A percentile compares a stretch with the other conserved stretches of the same genome.
Conservation (phyloP, 1,140 invertebrate species). For the Lordiphosa clarofinis region DNA sequence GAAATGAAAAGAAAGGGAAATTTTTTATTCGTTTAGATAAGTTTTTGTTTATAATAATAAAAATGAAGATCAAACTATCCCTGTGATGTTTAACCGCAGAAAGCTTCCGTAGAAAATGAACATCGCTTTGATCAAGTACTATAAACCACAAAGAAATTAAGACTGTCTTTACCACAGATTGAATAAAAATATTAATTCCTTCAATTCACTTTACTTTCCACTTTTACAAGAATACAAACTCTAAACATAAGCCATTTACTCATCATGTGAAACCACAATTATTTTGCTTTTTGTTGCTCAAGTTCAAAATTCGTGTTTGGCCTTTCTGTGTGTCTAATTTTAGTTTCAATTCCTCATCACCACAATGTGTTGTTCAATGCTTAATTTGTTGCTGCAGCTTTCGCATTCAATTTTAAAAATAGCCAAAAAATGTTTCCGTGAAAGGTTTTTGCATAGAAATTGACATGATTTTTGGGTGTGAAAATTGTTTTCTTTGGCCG, state of each 20-base stretch:
- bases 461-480: conserved; percentile 8
- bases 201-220: too few species aligned
- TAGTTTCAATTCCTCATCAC: conserved; percentile 14
- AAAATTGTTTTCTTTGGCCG: background rate
- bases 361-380: conserved; percentile 60
- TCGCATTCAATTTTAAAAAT: conserved; percentile 45
- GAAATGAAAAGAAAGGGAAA: background rate
- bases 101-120: too few species aligned
- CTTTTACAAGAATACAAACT: too few species aligned
- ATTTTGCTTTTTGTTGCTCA: conserved; percentile 29
- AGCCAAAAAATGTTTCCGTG: conserved; percentile 40
- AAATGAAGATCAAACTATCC: too few species aligned
- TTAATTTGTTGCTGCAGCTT: conserved; percentile 23
- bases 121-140: too few species aligned
- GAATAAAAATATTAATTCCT: too few species aligned
- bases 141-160: too few species aligned
- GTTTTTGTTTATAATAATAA: background rate
- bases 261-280: background rate
- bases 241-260: too few species aligned
- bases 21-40: conserved; percentile 1
- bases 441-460: conserved; percentile 7
- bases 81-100: too few species aligned
- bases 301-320: conserved; percentile 76
- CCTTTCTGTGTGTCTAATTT: conserved; percentile 56
- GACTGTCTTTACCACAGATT: too few species aligned